Evolutionary conservation across 1,140 invertebrate genomes (phyloP).

Genomic region (Leguminivora glycinivorella): DNA sequence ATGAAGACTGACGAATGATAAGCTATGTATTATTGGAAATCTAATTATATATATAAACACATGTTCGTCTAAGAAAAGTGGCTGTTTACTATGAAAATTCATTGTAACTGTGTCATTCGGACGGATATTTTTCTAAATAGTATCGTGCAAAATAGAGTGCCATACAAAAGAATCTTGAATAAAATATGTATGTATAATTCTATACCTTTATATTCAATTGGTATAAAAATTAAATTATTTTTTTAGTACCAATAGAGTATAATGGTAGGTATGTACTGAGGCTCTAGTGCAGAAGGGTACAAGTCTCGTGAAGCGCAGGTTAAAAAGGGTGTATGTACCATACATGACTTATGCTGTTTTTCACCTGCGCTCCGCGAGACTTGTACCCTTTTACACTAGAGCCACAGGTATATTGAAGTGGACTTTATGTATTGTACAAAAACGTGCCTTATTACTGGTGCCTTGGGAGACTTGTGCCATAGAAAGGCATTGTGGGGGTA

Average conservation of each 20-base stretch:
- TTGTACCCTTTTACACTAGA: no score
- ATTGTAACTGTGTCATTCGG: not conserved
- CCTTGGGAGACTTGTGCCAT: conserved; percentile 58
- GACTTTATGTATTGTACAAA: conserved; percentile 47
- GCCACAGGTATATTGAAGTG: conserved; percentile 38
- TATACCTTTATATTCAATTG: conserved; percentile 23
- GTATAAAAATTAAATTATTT: not conserved
- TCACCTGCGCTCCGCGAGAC: no score
- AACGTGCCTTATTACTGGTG: conserved; percentile 66
- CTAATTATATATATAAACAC: conserved; percentile 26
- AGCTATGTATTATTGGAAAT: conserved; percentile 45
- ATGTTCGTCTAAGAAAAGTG: not conserved
- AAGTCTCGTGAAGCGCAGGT: no score
- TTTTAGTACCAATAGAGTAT: conserved; percentile 2
- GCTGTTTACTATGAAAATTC: not conserved
- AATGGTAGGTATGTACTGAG: no score
- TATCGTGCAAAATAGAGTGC: conserved; percentile 60
- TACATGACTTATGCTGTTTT: no score
- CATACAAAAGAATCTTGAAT: conserved; percentile 48
- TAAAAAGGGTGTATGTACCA: no score
- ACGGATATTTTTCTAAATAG: not conserved
- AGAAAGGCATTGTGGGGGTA: conserved; percentile 52
- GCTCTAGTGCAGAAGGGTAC: no score
- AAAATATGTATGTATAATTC: conserved; percentile 34
- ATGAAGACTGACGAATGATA: conserved; percentile 69